A percentile compares a stretch with the other conserved stretches of the same genome.
Conservation (phyloP, 53 echinoderm and acorn worm genomes). For the Holothuria leucospilota region DNA sequence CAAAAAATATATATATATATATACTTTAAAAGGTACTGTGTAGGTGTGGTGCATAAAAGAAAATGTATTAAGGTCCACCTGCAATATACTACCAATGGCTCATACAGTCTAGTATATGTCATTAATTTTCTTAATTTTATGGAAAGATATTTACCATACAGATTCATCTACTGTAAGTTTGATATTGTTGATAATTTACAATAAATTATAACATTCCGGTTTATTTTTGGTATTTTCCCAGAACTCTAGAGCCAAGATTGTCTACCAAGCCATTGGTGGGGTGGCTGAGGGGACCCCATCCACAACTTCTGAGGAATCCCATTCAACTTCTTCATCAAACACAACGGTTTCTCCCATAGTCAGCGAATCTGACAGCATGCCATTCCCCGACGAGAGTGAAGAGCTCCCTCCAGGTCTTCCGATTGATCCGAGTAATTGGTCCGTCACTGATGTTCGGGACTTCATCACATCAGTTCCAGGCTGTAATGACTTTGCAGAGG, state of each 20-base stretch:
- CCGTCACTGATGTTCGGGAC: slow-evolving; percentile 76
- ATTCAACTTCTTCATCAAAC: slow-evolving; percentile 74
- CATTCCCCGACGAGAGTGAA: slow-evolving; percentile 75
- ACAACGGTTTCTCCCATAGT: slow-evolving; percentile 67
- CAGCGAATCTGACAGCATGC: slow-evolving; percentile 73
- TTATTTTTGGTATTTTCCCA: not conserved
- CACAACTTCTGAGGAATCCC: slow-evolving; percentile 37
- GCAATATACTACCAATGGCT: no score
- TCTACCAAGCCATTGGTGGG: not conserved
- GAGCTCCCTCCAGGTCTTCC: slow-evolving; percentile 69
- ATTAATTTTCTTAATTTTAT: no score
- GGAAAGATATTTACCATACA: no score
- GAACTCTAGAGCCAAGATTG: slow-evolving; percentile 24
- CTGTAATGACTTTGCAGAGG: slow-evolving; percentile 89
- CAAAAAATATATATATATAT: no score
- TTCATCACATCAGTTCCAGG: slow-evolving; percentile 93
- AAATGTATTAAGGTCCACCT: no score
- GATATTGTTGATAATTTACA: no score
- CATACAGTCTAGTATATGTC: no score
- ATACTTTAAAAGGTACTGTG: no score
- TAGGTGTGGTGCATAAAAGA: no score
- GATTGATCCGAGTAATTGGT: slow-evolving; percentile 83
- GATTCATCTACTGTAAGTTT: no score
- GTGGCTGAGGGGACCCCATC: slow-evolving; percentile 19
- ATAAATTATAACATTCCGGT: no score